These are phyloP conservation scores for Bungarus multicinctus DNA, from an alignment of 2,113 vertebrate genomes.

Conservation along the genomic window DNA sequence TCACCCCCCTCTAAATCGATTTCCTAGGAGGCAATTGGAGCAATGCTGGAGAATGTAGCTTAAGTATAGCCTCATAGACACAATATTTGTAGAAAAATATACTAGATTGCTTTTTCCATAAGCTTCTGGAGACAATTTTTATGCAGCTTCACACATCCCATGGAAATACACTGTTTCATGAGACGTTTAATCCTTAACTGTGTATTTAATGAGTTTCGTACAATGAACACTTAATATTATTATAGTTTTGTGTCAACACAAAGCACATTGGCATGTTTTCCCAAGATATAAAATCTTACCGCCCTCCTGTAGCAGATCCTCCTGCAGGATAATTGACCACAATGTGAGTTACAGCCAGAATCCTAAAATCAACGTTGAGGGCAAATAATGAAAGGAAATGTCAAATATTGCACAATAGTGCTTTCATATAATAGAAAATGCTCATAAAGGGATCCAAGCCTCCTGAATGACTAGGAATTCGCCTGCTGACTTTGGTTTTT, in stretches of 20 bases:
- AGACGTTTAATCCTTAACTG: conserved; percentile 32
- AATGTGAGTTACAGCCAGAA: conserved; percentile 30
- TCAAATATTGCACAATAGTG: conserved; percentile 27
- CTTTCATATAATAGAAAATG: conserved; percentile 28
- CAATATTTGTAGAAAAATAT: conserved; percentile 9
- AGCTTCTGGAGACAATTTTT: conserved; percentile 11
- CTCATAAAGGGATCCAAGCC: conserved; percentile 18
- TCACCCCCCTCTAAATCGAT: neutral
- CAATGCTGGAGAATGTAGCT: neutral
- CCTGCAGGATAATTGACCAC: conserved; percentile 22
- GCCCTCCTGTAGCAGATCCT: neutral
- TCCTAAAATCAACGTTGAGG: conserved; percentile 29
- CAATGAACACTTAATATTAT: conserved; percentile 34
- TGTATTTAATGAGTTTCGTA: conserved; percentile 36
- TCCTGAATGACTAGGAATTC: conserved; percentile 8
- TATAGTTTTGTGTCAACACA: conserved; percentile 32
- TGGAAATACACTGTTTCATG: conserved; percentile 13
- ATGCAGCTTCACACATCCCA: conserved; percentile 12
- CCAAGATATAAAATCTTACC: conserved; percentile 31
- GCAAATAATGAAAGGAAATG: conserved; percentile 36
- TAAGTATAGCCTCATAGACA: neutral
- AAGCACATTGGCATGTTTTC: conserved; percentile 30
- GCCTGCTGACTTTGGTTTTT: neutral
- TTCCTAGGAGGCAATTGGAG: neutral
- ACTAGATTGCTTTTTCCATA: conserved; percentile 17